Percentiles rank a stretch among this genome's conserved stretches.
These are phyloP conservation scores for Rattus norvegicus DNA, from an alignment of 2,113 vertebrate genomes.

Conservation along the genomic window DNA sequence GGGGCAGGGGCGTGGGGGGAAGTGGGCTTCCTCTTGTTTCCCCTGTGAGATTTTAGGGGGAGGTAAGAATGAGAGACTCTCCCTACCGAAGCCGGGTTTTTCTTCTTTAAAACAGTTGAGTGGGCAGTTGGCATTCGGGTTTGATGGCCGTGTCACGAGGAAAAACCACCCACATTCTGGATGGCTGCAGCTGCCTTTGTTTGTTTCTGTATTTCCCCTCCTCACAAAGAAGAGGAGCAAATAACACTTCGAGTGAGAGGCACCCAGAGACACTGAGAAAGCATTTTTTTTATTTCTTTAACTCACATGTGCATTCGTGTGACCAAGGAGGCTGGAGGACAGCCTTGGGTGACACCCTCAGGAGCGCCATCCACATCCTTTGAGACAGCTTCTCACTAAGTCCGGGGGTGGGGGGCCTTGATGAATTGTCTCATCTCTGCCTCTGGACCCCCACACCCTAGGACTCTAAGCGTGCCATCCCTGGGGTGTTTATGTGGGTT, in stretches of 20 bases:
- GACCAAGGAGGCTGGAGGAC: neutral
- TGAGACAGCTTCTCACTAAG: neutral
- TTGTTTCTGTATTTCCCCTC: slow-evolving; percentile 25
- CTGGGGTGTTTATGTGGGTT: neutral
- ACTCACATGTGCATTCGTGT: neutral
- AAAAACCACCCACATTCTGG: neutral
- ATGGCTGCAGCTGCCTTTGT: slow-evolving; percentile 38
- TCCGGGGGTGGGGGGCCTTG: neutral
- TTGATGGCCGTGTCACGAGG: neutral
- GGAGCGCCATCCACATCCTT: neutral
- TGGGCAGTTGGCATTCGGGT: neutral
- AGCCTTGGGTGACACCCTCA: no score
- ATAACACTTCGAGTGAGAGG: neutral
- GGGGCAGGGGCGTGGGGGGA: neutral
- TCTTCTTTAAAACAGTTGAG: neutral
- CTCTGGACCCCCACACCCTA: no score
- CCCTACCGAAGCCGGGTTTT: neutral
- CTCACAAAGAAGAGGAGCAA: neutral
- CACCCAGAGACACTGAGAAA: neutral
- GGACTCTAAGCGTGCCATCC: no score
- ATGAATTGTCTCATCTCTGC: neutral
- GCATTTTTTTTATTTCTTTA: neutral
- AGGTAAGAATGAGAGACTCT: neutral
- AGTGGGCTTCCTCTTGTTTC: neutral
- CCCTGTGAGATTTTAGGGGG: neutral